Conservation (phyloP, 2,888 invertebrate genomes). For the Autographa pulchrina region DNA sequence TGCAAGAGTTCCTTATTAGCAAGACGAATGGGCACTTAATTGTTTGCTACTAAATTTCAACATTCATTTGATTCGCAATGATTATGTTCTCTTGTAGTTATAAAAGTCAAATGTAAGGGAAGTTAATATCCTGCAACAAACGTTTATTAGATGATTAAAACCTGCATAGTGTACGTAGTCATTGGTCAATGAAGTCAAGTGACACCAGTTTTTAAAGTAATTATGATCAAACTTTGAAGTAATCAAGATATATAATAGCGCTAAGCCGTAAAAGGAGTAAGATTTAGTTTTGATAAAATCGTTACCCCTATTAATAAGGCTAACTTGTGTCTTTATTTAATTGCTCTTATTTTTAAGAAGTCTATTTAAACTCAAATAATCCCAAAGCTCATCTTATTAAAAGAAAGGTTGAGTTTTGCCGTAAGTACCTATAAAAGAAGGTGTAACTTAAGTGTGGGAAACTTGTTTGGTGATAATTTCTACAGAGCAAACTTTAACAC, state of each 20-base stretch:
- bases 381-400: too few relatives aligned
- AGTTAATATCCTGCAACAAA: slow-evolving; percentile 4
- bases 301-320: not conserved
- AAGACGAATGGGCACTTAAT: not conserved
- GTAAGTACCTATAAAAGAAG: too few relatives aligned
- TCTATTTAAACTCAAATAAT: too few relatives aligned
- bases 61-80: not conserved
- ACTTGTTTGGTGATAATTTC: too few relatives aligned
- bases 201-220: not conserved
- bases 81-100: not conserved
- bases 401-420: too few relatives aligned
- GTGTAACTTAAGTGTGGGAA: too few relatives aligned
- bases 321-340: not conserved
- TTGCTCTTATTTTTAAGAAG: too few relatives aligned
- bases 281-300: not conserved
- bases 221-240: slow-evolving; percentile 1
- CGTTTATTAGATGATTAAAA: not conserved
- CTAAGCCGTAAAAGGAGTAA: not conserved
- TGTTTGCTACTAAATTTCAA: not conserved
- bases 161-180: not conserved
- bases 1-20: not conserved
- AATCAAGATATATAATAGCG: slow-evolving; percentile 4
- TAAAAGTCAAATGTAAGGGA: slow-evolving; percentile 1
- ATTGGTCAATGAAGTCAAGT: not conserved
- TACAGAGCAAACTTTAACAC: too few relatives aligned